phyloP scores from a whole-genome alignment of 1,140 invertebrate species.

The Apis dorsata region DNA sequence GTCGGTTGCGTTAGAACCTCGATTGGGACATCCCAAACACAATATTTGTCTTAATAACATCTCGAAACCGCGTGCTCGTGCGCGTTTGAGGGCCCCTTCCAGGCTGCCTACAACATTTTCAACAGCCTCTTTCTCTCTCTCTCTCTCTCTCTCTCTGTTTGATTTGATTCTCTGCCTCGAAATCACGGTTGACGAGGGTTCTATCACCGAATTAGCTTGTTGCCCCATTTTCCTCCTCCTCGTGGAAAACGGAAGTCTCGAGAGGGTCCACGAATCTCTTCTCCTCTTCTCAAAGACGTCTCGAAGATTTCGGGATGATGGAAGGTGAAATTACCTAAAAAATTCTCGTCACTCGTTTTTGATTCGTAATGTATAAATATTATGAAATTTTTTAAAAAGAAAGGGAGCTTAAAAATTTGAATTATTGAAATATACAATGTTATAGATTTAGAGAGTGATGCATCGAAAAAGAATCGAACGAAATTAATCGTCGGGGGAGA shows the following conservation, averaged over 20 bases:
- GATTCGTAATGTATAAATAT: too few relatives aligned
- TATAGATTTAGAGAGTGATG: too few relatives aligned
- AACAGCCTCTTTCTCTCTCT: background rate
- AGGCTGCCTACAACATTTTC: conserved; percentile 54
- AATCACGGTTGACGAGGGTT: conserved; percentile 54
- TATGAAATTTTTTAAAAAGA: too few relatives aligned
- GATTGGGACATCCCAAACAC: conserved; percentile 55
- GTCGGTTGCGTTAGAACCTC: background rate
- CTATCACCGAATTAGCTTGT: conserved; percentile 27
- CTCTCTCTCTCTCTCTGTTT: conserved; percentile 47
- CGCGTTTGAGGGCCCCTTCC: conserved; percentile 30
- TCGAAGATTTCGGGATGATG: background rate
- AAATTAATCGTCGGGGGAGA: too few relatives aligned
- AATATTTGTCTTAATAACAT: conserved; percentile 74
- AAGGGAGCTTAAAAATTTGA: too few relatives aligned
- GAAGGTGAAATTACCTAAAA: background rate
- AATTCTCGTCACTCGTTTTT: too few relatives aligned
- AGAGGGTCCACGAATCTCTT: background rate
- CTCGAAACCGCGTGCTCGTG: conserved; percentile 48
- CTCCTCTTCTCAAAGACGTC: too few relatives aligned
- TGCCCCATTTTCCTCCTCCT: conserved; percentile 4
- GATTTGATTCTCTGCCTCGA: conserved; percentile 65
- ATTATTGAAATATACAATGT: too few relatives aligned
- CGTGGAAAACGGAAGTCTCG: background rate
- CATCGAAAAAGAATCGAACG: too few relatives aligned